Conservation (phyloP, 2,113 vertebrate genomes). For the Xerus inauris region DNA sequence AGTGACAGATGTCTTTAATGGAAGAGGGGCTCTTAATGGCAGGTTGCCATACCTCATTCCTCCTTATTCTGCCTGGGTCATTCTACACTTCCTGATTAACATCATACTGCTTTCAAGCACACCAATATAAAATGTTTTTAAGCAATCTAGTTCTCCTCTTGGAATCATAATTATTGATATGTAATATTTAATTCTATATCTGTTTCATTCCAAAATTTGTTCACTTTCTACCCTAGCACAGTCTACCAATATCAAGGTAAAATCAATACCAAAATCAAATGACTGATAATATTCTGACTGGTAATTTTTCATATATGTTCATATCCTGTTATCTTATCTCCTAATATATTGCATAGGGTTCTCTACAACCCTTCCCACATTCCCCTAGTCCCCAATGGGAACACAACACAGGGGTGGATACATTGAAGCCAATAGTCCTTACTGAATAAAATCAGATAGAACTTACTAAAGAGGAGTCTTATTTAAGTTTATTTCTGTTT, state of each 20-base stretch:
- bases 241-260: neutral
- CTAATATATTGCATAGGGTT: neutral
- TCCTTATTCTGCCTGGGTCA: neutral
- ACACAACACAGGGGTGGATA: accelerated
- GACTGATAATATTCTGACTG: neutral
- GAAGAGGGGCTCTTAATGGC: neutral
- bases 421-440: neutral
- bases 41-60: neutral
- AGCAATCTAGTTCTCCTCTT: conserved; percentile 15
- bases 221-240: neutral
- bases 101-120: neutral
- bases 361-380: accelerated
- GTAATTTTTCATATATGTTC: conserved; percentile 17
- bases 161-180: neutral
- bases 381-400: accelerated
- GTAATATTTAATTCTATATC: conserved; percentile 34
- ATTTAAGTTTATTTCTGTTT: conserved; percentile 14
- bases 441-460: neutral
- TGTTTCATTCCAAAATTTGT: neutral
- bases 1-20: neutral
- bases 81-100: neutral
- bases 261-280: conserved; percentile 6
- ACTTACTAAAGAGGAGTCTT: neutral
- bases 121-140: neutral
- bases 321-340: conserved; percentile 16